phyloP scores from a whole-genome alignment of 2,888 invertebrate genomes.

The Bombylius major region DNA sequence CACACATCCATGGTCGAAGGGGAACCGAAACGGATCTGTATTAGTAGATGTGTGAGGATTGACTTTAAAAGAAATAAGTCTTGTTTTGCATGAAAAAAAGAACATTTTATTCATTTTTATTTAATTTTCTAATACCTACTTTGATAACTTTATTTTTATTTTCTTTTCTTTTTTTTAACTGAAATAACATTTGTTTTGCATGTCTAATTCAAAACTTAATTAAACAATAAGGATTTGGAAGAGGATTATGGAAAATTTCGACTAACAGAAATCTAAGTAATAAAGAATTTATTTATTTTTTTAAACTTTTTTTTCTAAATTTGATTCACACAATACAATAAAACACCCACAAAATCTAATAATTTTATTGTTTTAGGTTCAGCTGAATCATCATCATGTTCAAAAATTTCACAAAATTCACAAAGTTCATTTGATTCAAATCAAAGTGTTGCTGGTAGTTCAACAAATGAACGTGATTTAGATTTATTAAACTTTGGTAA shows the following conservation, averaged over 20 bases:
- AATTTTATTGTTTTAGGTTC: conserved; percentile 27
- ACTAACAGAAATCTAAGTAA: background rate
- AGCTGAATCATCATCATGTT: conserved; percentile 35
- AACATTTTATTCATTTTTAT: too few relatives aligned
- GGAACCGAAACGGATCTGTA: too few relatives aligned
- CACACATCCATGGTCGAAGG: too few relatives aligned
- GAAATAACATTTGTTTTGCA: too few relatives aligned
- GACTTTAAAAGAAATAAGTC: too few relatives aligned
- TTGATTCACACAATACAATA: too few relatives aligned
- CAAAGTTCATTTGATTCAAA: conserved; percentile 36
- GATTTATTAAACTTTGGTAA: conserved; percentile 17
- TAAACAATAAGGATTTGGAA: background rate
- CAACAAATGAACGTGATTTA: conserved; percentile 29
- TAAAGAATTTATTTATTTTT: background rate
- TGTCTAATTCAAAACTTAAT: too few relatives aligned
- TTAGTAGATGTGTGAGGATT: too few relatives aligned
- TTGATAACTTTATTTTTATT: too few relatives aligned
- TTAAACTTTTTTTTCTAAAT: background rate
- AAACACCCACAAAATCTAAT: conserved; percentile 10
- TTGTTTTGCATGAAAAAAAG: too few relatives aligned
- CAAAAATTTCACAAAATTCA: conserved; percentile 31
- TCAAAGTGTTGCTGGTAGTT: conserved; percentile 35
- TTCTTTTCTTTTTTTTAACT: too few relatives aligned
- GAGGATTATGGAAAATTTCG: background rate
- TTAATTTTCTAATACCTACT: too few relatives aligned